These are phyloP conservation scores for Nezara viridula DNA, from an alignment of 2,888 invertebrate genomes.

Conservation along the genomic window DNA sequence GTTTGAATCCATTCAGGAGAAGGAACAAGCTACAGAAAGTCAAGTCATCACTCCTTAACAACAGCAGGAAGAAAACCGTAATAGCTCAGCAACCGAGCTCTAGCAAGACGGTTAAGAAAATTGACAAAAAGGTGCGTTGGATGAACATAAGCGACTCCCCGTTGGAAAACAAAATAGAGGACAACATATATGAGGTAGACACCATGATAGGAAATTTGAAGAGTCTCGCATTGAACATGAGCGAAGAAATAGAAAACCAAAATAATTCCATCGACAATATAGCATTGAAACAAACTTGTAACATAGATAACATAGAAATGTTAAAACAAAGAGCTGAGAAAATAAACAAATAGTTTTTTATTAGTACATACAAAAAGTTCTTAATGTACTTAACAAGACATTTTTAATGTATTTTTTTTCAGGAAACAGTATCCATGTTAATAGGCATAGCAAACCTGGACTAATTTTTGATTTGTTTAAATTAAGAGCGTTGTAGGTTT, in stretches of 20 bases:
- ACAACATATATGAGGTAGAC: slow-evolving; percentile 95
- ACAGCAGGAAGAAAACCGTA: not conserved
- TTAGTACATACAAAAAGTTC: too few species aligned
- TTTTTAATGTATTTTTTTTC: too few species aligned
- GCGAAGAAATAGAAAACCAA: slow-evolving; percentile 96
- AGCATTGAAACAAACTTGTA: slow-evolving; percentile 87
- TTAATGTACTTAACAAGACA: too few species aligned
- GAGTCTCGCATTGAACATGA: slow-evolving; percentile 99
- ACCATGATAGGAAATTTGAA: slow-evolving; percentile 97
- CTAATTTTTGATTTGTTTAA: too few species aligned
- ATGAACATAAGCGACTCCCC: slow-evolving; percentile 96
- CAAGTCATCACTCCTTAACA: not conserved
- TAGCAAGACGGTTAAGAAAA: not conserved
- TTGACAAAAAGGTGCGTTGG: not conserved
- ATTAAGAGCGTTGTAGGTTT: too few species aligned
- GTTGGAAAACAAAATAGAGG: slow-evolving; percentile 98
- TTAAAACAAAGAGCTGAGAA: slow-evolving; percentile 97
- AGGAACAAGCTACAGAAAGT: slow-evolving; percentile 71
- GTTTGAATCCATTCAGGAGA: slow-evolving; percentile 98
- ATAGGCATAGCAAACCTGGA: too few species aligned
- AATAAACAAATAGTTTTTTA: slow-evolving; percentile 83
- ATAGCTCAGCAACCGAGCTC: not conserved
- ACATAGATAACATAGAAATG: slow-evolving; percentile 94
- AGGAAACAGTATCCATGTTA: too few species aligned
- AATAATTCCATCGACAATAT: slow-evolving; percentile 96